phyloP scores from a whole-genome alignment of 2,797 vertebrate genomes.

The Acomys russatus region DNA sequence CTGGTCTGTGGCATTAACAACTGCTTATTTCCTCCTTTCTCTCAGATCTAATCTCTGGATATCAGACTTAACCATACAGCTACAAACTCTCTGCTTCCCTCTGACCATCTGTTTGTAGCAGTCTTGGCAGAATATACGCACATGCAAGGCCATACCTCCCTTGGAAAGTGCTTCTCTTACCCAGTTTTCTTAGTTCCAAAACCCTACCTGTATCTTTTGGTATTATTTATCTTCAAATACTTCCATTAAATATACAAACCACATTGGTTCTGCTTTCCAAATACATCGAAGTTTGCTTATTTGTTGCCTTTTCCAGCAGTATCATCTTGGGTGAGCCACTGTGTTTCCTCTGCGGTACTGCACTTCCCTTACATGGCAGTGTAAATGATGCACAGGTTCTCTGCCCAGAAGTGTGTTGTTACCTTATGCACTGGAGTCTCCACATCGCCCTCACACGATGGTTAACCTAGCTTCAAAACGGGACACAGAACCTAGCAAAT shows the following conservation, averaged over 20 bases:
- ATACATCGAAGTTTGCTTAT: background rate
- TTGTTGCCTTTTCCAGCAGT: background rate
- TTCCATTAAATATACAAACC: background rate
- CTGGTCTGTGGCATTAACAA: background rate
- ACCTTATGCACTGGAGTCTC: background rate
- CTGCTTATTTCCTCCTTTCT: background rate
- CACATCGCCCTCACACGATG: background rate
- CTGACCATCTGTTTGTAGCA: background rate
- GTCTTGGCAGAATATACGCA: background rate
- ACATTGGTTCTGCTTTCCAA: background rate
- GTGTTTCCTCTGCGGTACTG: background rate
- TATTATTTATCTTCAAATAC: background rate
- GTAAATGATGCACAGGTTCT: background rate
- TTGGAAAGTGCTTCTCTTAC: background rate
- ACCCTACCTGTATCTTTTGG: conserved; percentile 1
- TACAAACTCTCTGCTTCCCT: conserved; percentile 12
- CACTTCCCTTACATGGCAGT: background rate
- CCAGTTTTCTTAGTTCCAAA: conserved; percentile 26
- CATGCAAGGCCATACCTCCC: background rate
- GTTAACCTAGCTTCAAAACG: background rate
- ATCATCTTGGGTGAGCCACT: background rate
- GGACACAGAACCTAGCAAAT: background rate
- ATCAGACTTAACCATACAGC: background rate
- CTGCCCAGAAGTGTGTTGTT: background rate
- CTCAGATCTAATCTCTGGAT: background rate